Evolutionary conservation across 1,140 invertebrate genomes (phyloP).

Genomic region (Drosophila chauvacae): DNA sequence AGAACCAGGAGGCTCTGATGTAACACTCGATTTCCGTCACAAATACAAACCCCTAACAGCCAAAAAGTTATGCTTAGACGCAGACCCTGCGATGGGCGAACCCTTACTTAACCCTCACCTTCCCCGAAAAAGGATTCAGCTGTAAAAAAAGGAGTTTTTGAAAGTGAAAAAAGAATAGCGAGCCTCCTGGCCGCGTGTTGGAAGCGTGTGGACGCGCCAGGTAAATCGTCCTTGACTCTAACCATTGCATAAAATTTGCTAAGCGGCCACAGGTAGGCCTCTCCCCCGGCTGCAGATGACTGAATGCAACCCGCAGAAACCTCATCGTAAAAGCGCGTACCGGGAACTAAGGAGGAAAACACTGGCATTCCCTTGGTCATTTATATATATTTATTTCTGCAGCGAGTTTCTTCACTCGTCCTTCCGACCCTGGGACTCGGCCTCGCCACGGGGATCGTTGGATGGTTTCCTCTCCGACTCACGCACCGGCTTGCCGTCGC

Average conservation of each 20-base stretch:
- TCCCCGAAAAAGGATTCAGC: conserved; percentile 13
- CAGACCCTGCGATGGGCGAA: background rate
- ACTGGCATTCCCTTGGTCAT: conserved; percentile 3
- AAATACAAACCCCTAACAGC: background rate
- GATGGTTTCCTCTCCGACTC: background rate
- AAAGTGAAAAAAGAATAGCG: conserved; percentile 23
- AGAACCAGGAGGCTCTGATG: background rate
- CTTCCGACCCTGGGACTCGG: background rate
- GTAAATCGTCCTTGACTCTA: conserved; percentile 43
- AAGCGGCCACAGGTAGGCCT: conserved; percentile 60
- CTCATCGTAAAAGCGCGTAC: conserved; percentile 60
- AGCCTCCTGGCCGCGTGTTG: conserved; percentile 40
- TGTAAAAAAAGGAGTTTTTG: conserved; percentile 23
- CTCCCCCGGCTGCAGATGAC: conserved; percentile 36
- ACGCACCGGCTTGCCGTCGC: background rate
- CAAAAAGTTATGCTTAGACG: no score
- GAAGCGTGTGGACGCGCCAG: conserved; percentile 40
- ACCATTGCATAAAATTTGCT: conserved; percentile 54
- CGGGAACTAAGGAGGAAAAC: conserved; percentile 17
- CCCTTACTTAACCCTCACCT: background rate
- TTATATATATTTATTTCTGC: conserved; percentile 17
- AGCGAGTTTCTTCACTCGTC: conserved; percentile 5
- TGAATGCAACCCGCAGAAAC: conserved; percentile 71
- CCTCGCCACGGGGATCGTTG: background rate
- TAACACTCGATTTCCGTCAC: background rate